phyloP scores from a whole-genome alignment of 2,888 invertebrate genomes.

The Drosophila limbata region DNA sequence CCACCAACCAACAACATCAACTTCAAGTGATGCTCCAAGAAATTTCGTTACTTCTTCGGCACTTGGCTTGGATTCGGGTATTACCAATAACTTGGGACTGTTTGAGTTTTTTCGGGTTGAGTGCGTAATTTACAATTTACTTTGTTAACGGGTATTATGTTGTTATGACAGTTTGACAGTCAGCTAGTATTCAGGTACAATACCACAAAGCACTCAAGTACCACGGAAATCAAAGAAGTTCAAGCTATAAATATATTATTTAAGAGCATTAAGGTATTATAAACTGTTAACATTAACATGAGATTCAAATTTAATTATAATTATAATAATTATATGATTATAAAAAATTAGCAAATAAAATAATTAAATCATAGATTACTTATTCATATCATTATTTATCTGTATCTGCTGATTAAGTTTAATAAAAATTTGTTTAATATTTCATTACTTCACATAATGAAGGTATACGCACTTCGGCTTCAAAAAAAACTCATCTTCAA shows the following conservation, averaged over 20 bases:
- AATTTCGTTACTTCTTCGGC: slow-evolving; percentile 43
- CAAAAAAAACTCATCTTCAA: background rate
- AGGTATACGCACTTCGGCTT: slow-evolving; percentile 27
- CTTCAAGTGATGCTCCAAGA: slow-evolving; percentile 65
- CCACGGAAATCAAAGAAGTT: slow-evolving; percentile 66
- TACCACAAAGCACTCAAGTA: slow-evolving; percentile 40
- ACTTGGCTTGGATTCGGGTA: slow-evolving; percentile 8
- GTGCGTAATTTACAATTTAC: slow-evolving; percentile 16
- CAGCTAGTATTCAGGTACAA: slow-evolving; percentile 31
- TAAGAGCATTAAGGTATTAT: background rate
- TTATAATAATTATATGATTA: background rate
- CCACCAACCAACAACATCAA: slow-evolving; percentile 24
- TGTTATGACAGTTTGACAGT: slow-evolving; percentile 74
- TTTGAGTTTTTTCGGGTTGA: slow-evolving; percentile 6
- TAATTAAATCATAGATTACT: too few relatives aligned
- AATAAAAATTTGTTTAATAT: background rate
- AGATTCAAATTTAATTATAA: background rate
- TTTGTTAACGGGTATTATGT: slow-evolving; percentile 72
- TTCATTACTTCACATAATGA: background rate
- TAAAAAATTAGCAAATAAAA: too few relatives aligned
- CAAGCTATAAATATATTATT: background rate
- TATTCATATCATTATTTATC: too few relatives aligned
- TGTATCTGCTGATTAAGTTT: too few relatives aligned
- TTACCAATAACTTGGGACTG: background rate
- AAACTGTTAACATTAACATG: background rate